Conservation (phyloP, 2,888 invertebrate species). For the Phyllotreta striolata region DNA sequence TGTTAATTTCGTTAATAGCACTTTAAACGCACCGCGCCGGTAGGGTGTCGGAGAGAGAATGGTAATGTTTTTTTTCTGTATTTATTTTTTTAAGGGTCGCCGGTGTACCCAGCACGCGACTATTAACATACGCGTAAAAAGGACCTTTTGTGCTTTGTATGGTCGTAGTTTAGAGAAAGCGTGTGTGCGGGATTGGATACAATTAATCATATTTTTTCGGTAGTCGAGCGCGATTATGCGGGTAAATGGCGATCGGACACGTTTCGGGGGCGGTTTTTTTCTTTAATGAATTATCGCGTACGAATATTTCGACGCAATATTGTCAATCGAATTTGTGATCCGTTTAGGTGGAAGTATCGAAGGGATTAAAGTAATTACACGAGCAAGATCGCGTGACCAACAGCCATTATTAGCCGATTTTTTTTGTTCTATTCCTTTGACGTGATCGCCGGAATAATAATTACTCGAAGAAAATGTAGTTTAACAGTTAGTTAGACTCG, state of each 20-base stretch:
- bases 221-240: conserved; percentile 18
- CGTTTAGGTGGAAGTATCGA: too few species aligned
- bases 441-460: too few species aligned
- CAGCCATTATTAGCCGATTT: too few species aligned
- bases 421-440: too few species aligned
- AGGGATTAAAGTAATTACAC: too few species aligned
- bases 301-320: too few species aligned
- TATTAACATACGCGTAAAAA: background rate
- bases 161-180: conserved; percentile 12
- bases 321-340: too few species aligned
- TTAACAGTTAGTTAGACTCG: too few species aligned
- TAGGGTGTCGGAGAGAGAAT: conserved; percentile 27
- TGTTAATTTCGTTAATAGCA: conserved; percentile 48
- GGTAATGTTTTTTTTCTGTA: conserved; percentile 16
- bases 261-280: background rate
- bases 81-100: background rate
- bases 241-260: conserved; percentile 23
- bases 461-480: too few species aligned
- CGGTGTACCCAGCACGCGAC: conserved; percentile 19
- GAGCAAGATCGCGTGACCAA: too few species aligned
- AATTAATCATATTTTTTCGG: conserved; percentile 28
- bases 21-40: conserved; percentile 41
- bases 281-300: too few species aligned
- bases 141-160: background rate
- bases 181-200: conserved; percentile 14